Base-by-base conservation (phyloP, 2,113 vertebrate genomes). In the Melozone crissalis region DNA sequence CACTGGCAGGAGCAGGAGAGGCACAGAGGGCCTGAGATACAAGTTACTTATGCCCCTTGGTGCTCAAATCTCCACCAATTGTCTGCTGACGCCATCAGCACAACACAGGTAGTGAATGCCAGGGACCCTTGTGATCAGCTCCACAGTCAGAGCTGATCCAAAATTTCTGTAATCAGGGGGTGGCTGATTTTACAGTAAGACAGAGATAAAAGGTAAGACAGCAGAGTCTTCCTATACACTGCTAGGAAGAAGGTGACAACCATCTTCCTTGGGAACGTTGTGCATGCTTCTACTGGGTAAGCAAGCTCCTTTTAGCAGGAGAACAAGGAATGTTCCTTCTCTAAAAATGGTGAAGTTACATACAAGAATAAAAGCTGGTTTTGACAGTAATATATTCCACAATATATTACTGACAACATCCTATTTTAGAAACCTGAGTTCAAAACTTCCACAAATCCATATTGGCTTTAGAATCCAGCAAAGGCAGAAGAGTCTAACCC, bases 31-130 rank as follows among this genome's bases (percentile, higher is more conserved):
- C 83, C 74, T 22, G 35, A 71, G 76, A 20, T 31, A 27, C 47
- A 79, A 88, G 81, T 91, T 89, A 79, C 76, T 95, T 93, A 22
- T 66, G 57, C 8, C 67, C 76, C 92, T 94, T 88, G 68, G 37
- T 58, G 41, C 59, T 89, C 77, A 77, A 43, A 81, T 69, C 87
- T 94, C 31, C 31, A 97, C 92, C 93, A 92, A 94, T 82, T 68
- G 66, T 73, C 87, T 95, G 55, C 78, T 81, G 63, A 72, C 51
- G 65, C 71, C 91, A 78, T 54, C 54, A 90, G 49, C 74, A 82
- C 51, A 79, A 90, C 23, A 31, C 44, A 76, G 54, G 57, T 33
- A 93, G 81, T 57, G 75, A 82, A 74, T 94, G 65, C 63, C 67
- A 85, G 58, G 82, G 49, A 85, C 41, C 21, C 28, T 68, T 83